phyloP scores from a whole-genome alignment of 2,113 vertebrate species.

The Trematocara nigrifrons region DNA sequence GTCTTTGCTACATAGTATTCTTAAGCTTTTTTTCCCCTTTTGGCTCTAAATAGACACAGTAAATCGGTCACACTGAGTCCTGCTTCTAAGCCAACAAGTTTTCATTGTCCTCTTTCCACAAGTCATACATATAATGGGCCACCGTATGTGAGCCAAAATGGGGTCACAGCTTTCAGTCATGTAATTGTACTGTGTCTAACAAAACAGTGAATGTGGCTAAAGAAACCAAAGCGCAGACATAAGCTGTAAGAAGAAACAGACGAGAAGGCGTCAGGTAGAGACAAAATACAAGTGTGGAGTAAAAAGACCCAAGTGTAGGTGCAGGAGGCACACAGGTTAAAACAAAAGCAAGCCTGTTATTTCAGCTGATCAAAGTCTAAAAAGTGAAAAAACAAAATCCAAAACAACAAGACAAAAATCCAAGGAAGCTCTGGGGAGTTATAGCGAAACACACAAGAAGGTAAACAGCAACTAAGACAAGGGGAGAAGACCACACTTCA shows the following conservation, averaged over 20 bases:
- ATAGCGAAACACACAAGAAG: background rate
- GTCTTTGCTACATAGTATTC: background rate
- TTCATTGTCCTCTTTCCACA: slow-evolving; percentile 19
- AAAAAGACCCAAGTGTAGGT: background rate
- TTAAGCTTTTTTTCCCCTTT: background rate
- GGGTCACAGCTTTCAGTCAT: background rate
- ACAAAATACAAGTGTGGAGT: background rate
- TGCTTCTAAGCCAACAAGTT: slow-evolving; percentile 3
- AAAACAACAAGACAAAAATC: background rate
- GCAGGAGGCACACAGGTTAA: background rate
- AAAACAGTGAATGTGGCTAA: background rate
- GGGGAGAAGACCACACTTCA: background rate
- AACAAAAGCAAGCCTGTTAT: background rate
- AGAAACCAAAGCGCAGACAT: background rate
- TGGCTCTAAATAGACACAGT: background rate
- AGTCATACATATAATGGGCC: background rate
- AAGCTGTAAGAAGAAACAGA: background rate
- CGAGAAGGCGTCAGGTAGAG: background rate
- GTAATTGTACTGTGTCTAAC: background rate
- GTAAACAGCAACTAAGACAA: background rate
- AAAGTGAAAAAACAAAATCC: background rate
- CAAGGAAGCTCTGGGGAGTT: background rate
- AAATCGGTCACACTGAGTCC: slow-evolving; percentile 21
- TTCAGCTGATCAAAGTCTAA: background rate
- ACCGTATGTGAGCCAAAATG: background rate